Conservation (phyloP, 2,113 vertebrate genomes). For the Ondatra zibethicus region DNA sequence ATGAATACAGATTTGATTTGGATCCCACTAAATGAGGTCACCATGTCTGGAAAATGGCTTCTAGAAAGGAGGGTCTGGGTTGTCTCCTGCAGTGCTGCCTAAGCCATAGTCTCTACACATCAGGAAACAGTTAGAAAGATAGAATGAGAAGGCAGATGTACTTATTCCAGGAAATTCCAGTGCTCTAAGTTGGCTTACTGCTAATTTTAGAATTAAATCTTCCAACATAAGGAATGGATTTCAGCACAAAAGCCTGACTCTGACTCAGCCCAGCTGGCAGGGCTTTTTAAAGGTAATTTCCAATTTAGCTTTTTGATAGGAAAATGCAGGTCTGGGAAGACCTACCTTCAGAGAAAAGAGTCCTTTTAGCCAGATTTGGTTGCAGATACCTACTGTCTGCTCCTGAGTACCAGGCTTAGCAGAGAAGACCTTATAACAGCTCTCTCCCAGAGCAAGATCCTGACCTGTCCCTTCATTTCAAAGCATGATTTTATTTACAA, state of each 20-base stretch:
- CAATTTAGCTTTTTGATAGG: slow-evolving; percentile 36
- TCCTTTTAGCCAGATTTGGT: background rate
- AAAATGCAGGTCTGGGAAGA: slow-evolving; percentile 32
- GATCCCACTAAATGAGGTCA: background rate
- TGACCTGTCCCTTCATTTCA: background rate
- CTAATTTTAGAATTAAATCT: slow-evolving; percentile 59
- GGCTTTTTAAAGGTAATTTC: slow-evolving; percentile 61
- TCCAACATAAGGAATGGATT: slow-evolving; percentile 55
- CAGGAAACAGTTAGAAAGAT: slow-evolving; percentile 12
- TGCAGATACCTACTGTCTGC: background rate
- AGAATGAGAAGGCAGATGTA: background rate
- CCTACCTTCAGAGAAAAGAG: background rate
- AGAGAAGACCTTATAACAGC: background rate
- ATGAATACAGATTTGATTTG: background rate
- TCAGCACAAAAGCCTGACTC: slow-evolving; percentile 52
- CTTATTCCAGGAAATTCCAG: slow-evolving; percentile 23
- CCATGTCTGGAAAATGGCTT: background rate
- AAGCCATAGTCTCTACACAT: slow-evolving; percentile 22
- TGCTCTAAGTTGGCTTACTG: slow-evolving; percentile 10
- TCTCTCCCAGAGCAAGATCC: background rate
- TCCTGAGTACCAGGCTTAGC: background rate
- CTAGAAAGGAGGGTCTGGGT: background rate
- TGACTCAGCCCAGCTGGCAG: slow-evolving; percentile 55
- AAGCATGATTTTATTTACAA: background rate
- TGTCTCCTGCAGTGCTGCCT: background rate